phyloP scores from a whole-genome alignment of 35 echinoderm and acorn worm genomes.

The Ophiothrix spiculata region DNA sequence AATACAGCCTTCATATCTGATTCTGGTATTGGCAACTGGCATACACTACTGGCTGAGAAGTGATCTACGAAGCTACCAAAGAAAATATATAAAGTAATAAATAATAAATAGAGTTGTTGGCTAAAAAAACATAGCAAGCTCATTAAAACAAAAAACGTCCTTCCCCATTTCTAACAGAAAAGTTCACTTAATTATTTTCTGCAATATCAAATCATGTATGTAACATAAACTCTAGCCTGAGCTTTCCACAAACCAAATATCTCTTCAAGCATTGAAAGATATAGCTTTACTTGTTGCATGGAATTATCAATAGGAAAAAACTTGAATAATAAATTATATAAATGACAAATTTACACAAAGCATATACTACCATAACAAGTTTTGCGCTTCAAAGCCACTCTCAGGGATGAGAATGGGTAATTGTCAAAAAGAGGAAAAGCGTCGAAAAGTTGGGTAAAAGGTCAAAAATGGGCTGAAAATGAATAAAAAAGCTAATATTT shows the following conservation, averaged over 20 bases:
- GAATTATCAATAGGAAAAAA: no score
- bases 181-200: not conserved
- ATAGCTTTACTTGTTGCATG: no score
- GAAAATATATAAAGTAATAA: conserved; percentile 18
- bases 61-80: conserved; percentile 63
- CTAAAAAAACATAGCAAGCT: not conserved
- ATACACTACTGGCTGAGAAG: conserved; percentile 63
- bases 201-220: not conserved
- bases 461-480: no score
- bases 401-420: no score
- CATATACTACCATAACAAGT: no score
- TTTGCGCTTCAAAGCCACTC: no score
- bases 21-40: conserved; percentile 31
- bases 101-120: not conserved
- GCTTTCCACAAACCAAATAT: not conserved
- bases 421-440: no score
- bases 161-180: not conserved
- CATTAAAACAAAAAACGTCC: not conserved
- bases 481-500: no score
- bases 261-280: no score
- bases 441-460: no score
- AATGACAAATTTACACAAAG: no score
- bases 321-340: no score
- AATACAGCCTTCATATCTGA: conserved; percentile 48
- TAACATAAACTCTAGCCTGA: not conserved